Conservation (phyloP, 1,140 invertebrate species). For the Drosophila lacteicornis region DNA sequence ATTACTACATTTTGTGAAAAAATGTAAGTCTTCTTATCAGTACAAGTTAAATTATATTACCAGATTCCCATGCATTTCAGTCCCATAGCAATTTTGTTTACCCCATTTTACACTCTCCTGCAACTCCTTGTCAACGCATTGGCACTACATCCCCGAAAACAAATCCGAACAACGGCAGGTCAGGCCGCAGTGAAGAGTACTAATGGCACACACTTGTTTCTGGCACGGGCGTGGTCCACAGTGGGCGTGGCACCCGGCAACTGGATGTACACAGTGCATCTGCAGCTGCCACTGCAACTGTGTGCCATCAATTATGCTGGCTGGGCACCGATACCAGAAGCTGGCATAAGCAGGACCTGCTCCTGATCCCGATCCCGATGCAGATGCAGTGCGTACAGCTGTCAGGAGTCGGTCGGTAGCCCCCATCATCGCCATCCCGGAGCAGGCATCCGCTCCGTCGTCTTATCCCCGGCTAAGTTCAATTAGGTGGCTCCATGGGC, state of each 20-base stretch:
- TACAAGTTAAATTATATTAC: too few relatives aligned
- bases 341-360: conserved; percentile 3
- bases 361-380: background rate
- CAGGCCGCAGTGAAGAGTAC: conserved; percentile 29
- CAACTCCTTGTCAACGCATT: conserved; percentile 7
- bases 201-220: conserved; percentile 44
- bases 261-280: conserved; percentile 24
- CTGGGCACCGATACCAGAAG: conserved; percentile 9
- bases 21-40: too few relatives aligned
- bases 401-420: conserved; percentile 13
- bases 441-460: background rate
- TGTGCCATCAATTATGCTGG: conserved; percentile 40
- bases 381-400: conserved; percentile 21
- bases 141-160: conserved; percentile 4
- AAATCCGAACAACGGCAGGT: conserved; percentile 6
- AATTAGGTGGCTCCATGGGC: conserved; percentile 15
- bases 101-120: background rate
- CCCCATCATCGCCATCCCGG: conserved; percentile 10
- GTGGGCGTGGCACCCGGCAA: conserved; percentile 26
- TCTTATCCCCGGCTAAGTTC: conserved; percentile 41
- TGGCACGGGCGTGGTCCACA: conserved; percentile 13
- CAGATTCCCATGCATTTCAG: too few relatives aligned
- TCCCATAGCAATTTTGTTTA: background rate
- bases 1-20: background rate
- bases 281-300: conserved; percentile 16